Evolutionary conservation across 2,113 vertebrate genomes (phyloP), one percentile per base, ranked within the genome.

Genomic region (Morphnarchus princeps): DNA sequence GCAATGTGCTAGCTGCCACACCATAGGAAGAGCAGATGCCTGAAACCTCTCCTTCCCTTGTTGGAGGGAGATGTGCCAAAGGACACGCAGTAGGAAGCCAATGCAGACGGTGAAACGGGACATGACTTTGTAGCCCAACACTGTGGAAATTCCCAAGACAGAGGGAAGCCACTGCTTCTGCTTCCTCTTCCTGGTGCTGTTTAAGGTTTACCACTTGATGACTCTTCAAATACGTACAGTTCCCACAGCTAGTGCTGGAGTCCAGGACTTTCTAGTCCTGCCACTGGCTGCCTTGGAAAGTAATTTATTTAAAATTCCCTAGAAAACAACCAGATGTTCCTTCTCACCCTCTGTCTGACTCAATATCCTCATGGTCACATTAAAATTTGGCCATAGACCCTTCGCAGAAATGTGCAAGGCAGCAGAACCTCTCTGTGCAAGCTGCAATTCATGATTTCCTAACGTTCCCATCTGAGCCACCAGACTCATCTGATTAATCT

Each of bases 61-160:
- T 21, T 76, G 1, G 1, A 71, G 42, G 29, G 22, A 74, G n/a
- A 26, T 91, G 61, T 94, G 84, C 32, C 0, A 0, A 57, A 52
- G 16, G 16, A 59, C 91, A 96, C 0, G 29, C 73, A 71, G 52
- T 55, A 62, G 72, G 73, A 94, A 87, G n/a, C 19, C 73, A 54
- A 9, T 26, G 43, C 31, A 90, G 83, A 95, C 11, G 0, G 40
- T 54, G 82, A 95, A 87, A 89, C 0, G 5, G 7, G 31, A 59
- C 42, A n/a, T 70, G 61, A 40, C 29, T 55, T 82, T 76, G 43
- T n/a, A 89, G 70, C 11, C 81, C 43, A 69, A 24, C 5, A 49
- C 43, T 25, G 26, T 31, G 93, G 93, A 91, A 96, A 93, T 87
- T 95, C 87, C 84, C 70, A 40, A 67, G 55, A 26, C 3, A 2